phyloP scores from a whole-genome alignment of 2,113 vertebrate genomes.

The Brevimyrus niger region DNA sequence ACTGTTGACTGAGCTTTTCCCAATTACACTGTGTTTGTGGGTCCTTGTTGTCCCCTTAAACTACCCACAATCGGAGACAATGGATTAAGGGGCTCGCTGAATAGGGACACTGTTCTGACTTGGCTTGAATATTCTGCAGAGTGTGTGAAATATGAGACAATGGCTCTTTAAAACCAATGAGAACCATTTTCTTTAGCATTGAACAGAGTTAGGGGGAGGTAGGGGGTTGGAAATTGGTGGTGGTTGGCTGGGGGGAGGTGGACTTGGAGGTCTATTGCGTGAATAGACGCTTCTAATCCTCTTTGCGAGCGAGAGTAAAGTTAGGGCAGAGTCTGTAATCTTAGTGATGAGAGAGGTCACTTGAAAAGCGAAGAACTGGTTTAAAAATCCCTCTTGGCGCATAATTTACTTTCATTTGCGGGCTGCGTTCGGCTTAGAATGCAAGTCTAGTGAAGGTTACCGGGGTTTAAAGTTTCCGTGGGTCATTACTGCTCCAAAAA shows the following conservation, averaged over 20 bases:
- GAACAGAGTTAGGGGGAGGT: conserved; percentile 23
- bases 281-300: conserved; percentile 42
- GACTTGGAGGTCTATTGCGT: conserved; percentile 19
- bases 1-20: conserved; percentile 16
- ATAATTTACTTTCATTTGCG: conserved; percentile 19
- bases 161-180: conserved; percentile 44
- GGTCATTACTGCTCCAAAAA: neutral
- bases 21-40: conserved; percentile 17
- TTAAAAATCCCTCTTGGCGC: conserved; percentile 25
- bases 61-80: conserved; percentile 12
- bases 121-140: conserved; percentile 29
- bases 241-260: neutral
- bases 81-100: conserved; percentile 28
- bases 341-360: conserved; percentile 34
- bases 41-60: conserved; percentile 25
- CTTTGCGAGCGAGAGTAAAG: conserved; percentile 31
- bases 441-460: conserved; percentile 27
- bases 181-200: conserved; percentile 39
- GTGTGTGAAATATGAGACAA: conserved; percentile 44
- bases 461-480: conserved; percentile 16
- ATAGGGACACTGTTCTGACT: conserved; percentile 38
- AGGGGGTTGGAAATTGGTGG: conserved; percentile 17
- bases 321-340: conserved; percentile 33
- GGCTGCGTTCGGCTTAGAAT: conserved; percentile 8
- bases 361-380: conserved; percentile 22